Evolutionary conservation across 2,888 invertebrate genomes (phyloP).

Genomic region (Antitype chi): DNA sequence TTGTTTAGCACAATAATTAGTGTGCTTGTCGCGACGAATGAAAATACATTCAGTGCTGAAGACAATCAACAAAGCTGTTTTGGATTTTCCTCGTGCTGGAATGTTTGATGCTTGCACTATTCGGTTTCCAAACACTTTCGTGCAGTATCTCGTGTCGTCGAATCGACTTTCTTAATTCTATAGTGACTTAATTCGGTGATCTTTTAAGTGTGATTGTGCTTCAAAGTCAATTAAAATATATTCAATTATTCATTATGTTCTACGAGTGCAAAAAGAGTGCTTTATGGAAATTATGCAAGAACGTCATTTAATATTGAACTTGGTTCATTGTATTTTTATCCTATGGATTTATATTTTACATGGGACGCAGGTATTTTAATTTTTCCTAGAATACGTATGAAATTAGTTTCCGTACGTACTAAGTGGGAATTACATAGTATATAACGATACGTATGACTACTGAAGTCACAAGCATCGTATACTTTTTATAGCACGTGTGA

Average conservation of each 20-base stretch:
- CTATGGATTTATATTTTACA: constrained; percentile 65
- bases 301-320: constrained; percentile 61
- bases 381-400: background rate
- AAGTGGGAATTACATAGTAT: too few relatives aligned
- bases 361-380: constrained; percentile 69
- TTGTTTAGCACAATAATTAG: constrained; percentile 83
- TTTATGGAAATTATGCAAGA: constrained; percentile 73
- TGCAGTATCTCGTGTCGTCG: constrained; percentile 41
- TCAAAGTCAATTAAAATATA: constrained; percentile 23
- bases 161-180: constrained; percentile 32
- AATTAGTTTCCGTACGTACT: too few relatives aligned
- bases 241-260: constrained; percentile 70
- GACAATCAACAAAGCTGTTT: constrained; percentile 86
- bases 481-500: too few relatives aligned
- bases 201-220: constrained; percentile 44
- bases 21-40: constrained; percentile 75
- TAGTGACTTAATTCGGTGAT: constrained; percentile 30
- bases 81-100: constrained; percentile 78
- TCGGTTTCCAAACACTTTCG: constrained; percentile 68
- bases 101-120: constrained; percentile 72
- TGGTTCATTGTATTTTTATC: constrained; percentile 48
- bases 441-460: too few relatives aligned
- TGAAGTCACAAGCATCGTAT: too few relatives aligned
- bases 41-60: constrained; percentile 76
- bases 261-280: constrained; percentile 63